These are phyloP conservation scores for Rhinophrynus dorsalis DNA, from an alignment of 2,797 vertebrate species.

Conservation along the genomic window DNA sequence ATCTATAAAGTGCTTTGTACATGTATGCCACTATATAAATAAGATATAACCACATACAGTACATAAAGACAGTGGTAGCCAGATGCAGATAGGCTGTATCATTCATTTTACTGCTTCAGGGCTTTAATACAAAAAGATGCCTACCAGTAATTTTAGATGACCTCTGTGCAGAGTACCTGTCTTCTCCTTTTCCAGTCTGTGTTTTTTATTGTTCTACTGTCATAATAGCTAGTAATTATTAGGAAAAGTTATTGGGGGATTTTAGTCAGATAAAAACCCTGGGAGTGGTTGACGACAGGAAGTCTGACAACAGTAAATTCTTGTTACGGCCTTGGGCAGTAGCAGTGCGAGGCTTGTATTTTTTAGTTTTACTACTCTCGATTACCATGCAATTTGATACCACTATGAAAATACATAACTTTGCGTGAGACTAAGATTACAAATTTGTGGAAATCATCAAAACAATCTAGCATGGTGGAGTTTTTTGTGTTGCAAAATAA, in stretches of 20 bases:
- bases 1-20: too few relatives aligned
- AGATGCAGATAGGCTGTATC: slow-evolving; percentile 4
- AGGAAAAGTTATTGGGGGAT: slow-evolving; percentile 43
- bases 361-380: slow-evolving; percentile 18
- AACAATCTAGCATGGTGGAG: slow-evolving; percentile 10
- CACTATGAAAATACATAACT: slow-evolving; percentile 27
- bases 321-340: slow-evolving; percentile 31
- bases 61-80: slow-evolving; percentile 26
- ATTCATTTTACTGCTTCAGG: not conserved
- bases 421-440: slow-evolving; percentile 20
- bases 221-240: slow-evolving; percentile 38
- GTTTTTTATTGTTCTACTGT: slow-evolving; percentile 33
- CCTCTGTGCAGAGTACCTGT: not conserved
- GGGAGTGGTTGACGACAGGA: slow-evolving; percentile 44
- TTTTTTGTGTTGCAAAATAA: too few relatives aligned
- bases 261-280: slow-evolving; percentile 32
- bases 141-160: not conserved
- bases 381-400: slow-evolving; percentile 25
- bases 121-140: not conserved
- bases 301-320: slow-evolving; percentile 42
- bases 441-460: slow-evolving; percentile 8
- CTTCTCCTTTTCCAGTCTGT: not conserved
- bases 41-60: too few relatives aligned
- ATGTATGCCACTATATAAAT: too few relatives aligned
- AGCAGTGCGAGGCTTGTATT: slow-evolving; percentile 16